Evolutionary conservation across 2,797 vertebrate species (phyloP).

Genomic region (Lateolabrax maculatus): DNA sequence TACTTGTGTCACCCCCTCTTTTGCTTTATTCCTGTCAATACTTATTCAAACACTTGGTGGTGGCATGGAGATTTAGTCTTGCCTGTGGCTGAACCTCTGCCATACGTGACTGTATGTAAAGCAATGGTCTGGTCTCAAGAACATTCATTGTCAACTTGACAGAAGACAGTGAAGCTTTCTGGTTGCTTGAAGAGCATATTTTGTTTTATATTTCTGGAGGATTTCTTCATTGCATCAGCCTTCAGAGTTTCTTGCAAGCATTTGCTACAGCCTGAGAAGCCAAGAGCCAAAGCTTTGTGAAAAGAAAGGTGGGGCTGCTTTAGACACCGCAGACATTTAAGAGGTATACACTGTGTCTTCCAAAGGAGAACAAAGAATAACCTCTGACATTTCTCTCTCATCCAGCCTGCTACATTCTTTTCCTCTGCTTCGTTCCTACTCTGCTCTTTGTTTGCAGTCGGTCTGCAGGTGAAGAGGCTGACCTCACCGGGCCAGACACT

Average conservation of each 20-base stretch:
- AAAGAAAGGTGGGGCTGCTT: constrained; percentile 24
- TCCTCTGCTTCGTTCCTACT: constrained; percentile 39
- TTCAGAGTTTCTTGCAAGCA: constrained; percentile 35
- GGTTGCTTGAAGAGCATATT: too few species aligned
- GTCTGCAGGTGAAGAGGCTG: constrained; percentile 72
- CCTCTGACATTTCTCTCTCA: constrained; percentile 64
- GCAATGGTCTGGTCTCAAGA: too few species aligned
- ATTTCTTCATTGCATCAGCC: constrained; percentile 29
- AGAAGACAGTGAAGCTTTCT: too few species aligned
- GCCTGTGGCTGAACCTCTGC: constrained; percentile 15
- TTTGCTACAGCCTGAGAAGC: constrained; percentile 16
- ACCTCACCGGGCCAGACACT: constrained; percentile 59
- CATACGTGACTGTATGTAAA: background rate
- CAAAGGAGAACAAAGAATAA: constrained; percentile 71
- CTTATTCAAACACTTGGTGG: constrained; percentile 8
- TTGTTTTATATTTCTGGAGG: too few species aligned
- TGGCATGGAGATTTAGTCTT: constrained; percentile 3
- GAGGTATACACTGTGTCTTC: constrained; percentile 47
- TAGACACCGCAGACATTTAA: constrained; percentile 43
- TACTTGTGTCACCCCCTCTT: background rate
- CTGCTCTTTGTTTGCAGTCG: constrained; percentile 70
- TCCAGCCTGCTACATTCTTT: constrained; percentile 50
- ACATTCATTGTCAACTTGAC: too few species aligned
- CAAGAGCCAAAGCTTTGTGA: constrained; percentile 25
- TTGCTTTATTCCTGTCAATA: constrained; percentile 15